Evolutionary conservation across 1,140 invertebrate species (phyloP).

Genomic region (Drosophila obscura): DNA sequence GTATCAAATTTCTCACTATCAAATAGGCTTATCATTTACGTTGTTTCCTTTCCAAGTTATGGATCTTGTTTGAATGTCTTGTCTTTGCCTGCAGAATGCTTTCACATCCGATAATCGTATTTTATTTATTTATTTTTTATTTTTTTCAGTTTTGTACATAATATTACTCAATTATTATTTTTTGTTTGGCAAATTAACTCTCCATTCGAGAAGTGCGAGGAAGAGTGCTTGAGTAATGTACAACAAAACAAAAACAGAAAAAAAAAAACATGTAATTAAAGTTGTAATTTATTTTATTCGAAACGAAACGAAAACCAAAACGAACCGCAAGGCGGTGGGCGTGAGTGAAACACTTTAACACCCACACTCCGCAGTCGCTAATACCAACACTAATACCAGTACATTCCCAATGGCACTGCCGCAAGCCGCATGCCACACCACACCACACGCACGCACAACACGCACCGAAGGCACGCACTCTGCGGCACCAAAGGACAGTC

Average conservation of each 20-base stretch:
- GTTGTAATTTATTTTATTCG: slow-evolving; percentile 45
- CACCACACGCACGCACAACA: slow-evolving; percentile 24
- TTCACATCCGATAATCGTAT: slow-evolving; percentile 1
- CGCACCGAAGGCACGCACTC: slow-evolving; percentile 51
- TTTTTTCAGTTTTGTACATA: slow-evolving; percentile 6
- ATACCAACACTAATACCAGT: background rate
- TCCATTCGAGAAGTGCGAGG: background rate
- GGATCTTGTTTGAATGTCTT: slow-evolving; percentile 37
- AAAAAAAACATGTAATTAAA: slow-evolving; percentile 25
- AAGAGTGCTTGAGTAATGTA: slow-evolving; percentile 16
- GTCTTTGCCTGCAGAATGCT: slow-evolving; percentile 27
- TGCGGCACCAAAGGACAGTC: slow-evolving; percentile 15
- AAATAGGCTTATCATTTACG: slow-evolving; percentile 72
- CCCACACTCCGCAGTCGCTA: background rate
- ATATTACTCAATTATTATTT: slow-evolving; percentile 19
- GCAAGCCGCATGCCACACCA: too few relatives aligned
- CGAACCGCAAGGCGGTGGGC: too few relatives aligned
- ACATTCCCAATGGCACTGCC: too few relatives aligned
- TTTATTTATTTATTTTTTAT: slow-evolving; percentile 23
- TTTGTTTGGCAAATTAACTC: slow-evolving; percentile 23
- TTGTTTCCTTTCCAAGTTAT: slow-evolving; percentile 57
- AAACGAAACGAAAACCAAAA: background rate
- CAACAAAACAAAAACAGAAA: background rate
- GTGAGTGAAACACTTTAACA: background rate
- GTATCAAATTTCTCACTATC: slow-evolving; percentile 84